Percentiles rank a stretch among this genome's conserved stretches.
These are phyloP conservation scores for Melitaea cinxia DNA, from an alignment of 1,140 invertebrate genomes.

Conservation along the genomic window DNA sequence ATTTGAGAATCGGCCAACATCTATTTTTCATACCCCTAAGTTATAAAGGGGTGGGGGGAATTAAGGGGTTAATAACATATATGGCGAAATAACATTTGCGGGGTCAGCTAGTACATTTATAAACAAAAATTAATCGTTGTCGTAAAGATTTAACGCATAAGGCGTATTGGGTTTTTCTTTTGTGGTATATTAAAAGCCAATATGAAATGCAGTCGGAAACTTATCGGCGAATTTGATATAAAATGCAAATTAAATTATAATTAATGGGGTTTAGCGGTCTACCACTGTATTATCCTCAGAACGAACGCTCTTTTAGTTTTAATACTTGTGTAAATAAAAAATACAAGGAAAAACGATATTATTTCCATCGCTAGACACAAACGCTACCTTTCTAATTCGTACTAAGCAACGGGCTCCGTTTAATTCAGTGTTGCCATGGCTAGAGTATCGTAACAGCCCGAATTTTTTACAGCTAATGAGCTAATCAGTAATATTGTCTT, in stretches of 20 bases:
- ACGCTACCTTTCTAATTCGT: slow-evolving; percentile 46
- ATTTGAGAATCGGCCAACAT: no score
- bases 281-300: slow-evolving; percentile 1
- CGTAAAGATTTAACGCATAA: no score
- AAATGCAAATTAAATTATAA: slow-evolving; percentile 2
- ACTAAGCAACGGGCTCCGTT: slow-evolving; percentile 48
- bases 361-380: neutral
- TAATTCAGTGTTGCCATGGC: slow-evolving; percentile 2
- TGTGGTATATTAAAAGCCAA: neutral
- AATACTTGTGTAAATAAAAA: neutral
- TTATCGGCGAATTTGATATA: neutral
- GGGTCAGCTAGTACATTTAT: no score
- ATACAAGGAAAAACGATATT: neutral
- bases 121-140: no score
- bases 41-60: no score
- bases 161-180: no score
- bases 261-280: slow-evolving; percentile 6
- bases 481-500: no score
- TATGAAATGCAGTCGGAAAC: neutral
- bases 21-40: no score
- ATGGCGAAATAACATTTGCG: no score
- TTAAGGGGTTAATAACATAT: no score
- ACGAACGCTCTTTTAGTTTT: neutral
- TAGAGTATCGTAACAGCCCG: no score
- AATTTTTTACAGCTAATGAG: no score